Evolutionary conservation across 2,888 invertebrate genomes (phyloP).

Genomic region (Drosophila imparisetae): DNA sequence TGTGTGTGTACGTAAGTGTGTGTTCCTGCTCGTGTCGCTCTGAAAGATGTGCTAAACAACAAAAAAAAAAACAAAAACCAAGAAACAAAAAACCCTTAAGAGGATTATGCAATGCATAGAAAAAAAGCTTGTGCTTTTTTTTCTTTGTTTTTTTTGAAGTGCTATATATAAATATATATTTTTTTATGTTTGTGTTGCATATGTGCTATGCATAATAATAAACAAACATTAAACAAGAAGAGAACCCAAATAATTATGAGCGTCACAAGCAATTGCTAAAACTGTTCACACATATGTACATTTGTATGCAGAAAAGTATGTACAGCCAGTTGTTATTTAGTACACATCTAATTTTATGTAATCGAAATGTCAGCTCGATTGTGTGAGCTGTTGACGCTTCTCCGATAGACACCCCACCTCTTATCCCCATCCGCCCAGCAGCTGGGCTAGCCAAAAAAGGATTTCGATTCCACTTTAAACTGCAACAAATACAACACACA

Average conservation of each 20-base stretch:
- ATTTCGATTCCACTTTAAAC: not conserved
- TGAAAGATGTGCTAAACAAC: constrained; percentile 2
- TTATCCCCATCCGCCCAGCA: not conserved
- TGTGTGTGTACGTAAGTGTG: not conserved
- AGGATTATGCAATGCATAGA: constrained; percentile 3
- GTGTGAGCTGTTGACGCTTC: not conserved
- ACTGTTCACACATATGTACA: not conserved
- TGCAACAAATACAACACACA: not conserved
- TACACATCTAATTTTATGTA: not conserved
- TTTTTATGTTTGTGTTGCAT: not conserved
- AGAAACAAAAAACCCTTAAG: not conserved
- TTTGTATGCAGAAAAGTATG: not conserved
- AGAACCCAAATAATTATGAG: not conserved
- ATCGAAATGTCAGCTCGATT: not conserved
- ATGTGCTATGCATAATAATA: not conserved
- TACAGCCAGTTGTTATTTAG: not conserved
- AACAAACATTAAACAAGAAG: not conserved
- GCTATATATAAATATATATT: not conserved
- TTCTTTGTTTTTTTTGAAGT: not conserved
- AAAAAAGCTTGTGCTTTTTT: not conserved
- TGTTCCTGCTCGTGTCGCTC: not conserved
- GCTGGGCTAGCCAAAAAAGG: not conserved
- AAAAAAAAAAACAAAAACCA: not conserved
- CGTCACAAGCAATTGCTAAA: not conserved
- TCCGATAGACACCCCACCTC: not conserved